A percentile compares a stretch with the other conserved stretches of the same genome.
These are phyloP conservation scores for Muscicapa striata DNA, from an alignment of 2,797 vertebrate genomes.

Conservation along the genomic window DNA sequence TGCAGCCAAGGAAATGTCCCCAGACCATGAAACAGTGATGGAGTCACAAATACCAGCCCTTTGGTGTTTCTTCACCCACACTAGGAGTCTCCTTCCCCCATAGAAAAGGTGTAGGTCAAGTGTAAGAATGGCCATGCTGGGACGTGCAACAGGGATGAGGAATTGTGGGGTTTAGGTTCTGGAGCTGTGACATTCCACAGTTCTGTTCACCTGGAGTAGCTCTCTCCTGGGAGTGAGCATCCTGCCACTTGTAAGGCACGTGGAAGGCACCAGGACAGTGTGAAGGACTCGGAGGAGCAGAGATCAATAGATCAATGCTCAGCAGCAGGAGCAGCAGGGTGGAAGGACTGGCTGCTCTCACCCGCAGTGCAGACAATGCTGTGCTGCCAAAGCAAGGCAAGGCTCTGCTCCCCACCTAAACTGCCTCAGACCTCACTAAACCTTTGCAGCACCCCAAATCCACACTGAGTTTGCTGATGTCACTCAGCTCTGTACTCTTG, in stretches of 20 bases:
- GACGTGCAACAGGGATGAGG: fast-evolving
- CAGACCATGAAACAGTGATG: not conserved
- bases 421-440: not conserved
- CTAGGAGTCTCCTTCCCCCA: not conserved
- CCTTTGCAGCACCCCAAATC: not conserved
- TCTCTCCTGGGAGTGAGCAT: not conserved
- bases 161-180: not conserved
- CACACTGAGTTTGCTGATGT: not conserved
- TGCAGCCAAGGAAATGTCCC: not conserved
- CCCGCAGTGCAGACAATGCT: fast-evolving
- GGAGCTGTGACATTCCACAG: not conserved
- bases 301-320: not conserved
- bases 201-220: not conserved
- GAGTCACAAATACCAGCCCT: not conserved
- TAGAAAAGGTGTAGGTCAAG: not conserved
- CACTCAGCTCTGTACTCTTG: not conserved
- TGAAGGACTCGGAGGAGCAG: not conserved
- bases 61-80: not conserved
- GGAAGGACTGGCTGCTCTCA: not conserved
- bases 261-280: not conserved
- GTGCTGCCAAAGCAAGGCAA: not conserved
- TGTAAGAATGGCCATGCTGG: not conserved
- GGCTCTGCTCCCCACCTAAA: not conserved
- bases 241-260: fast-evolving
- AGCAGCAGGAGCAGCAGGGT: not conserved